Conservation (phyloP, 2,113 vertebrate species). For the mouse (Mus musculus) region GRCm39 chr8:10598501-10599000, state of each 20-base stretch:
- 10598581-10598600: background rate
- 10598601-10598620: background rate
- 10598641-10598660: background rate
- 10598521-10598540: background rate
- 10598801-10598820: background rate
- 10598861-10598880: background rate
- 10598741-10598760: background rate
- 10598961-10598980: background rate
- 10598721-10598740: background rate
- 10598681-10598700: background rate
- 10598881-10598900: background rate
- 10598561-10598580: background rate
- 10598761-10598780: background rate
- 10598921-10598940: background rate
- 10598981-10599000: background rate
- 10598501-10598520: background rate
- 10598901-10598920: background rate
- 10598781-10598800: rapidly evolving
- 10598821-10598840: no score
- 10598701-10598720: background rate
- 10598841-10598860: background rate
- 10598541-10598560: background rate
- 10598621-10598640: background rate
- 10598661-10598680: background rate
- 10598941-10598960: background rate